Evolutionary conservation across 2,888 invertebrate genomes (phyloP), one percentile per base, ranked within the genome.

Genomic region (Epinotia bilunana): DNA sequence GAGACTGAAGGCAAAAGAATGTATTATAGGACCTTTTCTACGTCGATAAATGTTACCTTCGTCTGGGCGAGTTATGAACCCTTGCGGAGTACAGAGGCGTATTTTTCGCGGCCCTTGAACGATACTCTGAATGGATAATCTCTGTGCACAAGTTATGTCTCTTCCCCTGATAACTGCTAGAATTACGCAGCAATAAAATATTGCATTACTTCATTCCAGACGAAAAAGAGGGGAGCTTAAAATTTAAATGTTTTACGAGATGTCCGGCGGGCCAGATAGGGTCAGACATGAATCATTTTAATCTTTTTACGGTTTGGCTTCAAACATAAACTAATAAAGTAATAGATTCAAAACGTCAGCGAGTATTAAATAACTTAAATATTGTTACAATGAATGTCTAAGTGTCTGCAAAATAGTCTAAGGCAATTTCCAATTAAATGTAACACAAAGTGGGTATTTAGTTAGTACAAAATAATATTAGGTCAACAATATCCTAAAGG

Each of bases 31-130:
- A 88, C 89, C 89, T 89, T 61, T 92, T 91, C 88, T 89, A 87
- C 88, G 87, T 88, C 91, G 90, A 91, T 91, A 91, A 92, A 92
- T 89, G 90, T 89, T 90, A 88, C 90, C 90, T 89, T 86, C 88
- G 90, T 91, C 88, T 85, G 84, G 80, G 77, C 84, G 86, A 91
- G 88, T 88, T 90, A 89, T 89, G 88, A 88, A 88, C 90, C 88
- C 88, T 87, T 85, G 77, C 80, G 76, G 84, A 83, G 84, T 82
- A 85, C 80, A 84, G 83, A 86, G 85, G 83, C 84, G 85, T 88
- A 88, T 88, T 88, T 87, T 84, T 80, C 81, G 63, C 62, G 77
- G 81, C 81, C 79, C 81, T 81, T 43, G 43, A 71, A 63, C 12
- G 46, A 20, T 64, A 80, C 78, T 81, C 77, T 81, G 79, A 81